Evolutionary conservation across 2,888 invertebrate species (phyloP).

Genomic region (Cheiracanthium punctorium): DNA sequence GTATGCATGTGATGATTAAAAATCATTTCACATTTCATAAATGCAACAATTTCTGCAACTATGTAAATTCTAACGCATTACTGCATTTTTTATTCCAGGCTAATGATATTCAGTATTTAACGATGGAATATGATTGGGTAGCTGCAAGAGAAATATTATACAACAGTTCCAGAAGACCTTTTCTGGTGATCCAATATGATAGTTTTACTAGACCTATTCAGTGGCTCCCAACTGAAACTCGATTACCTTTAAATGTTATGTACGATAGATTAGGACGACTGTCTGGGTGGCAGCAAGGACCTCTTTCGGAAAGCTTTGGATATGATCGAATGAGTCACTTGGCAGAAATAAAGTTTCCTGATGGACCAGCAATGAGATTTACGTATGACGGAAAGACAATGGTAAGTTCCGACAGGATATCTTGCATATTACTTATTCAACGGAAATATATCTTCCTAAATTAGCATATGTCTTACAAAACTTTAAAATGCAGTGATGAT

Average conservation of each 20-base stretch:
- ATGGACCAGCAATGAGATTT: slow-evolving; percentile 92
- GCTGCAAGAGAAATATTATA: slow-evolving; percentile 76
- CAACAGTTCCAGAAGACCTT: slow-evolving; percentile 81
- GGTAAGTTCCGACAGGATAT: too few species aligned
- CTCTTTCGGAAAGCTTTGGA: slow-evolving; percentile 90
- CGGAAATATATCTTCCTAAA: too few species aligned
- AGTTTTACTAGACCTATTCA: slow-evolving; percentile 75
- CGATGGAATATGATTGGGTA: slow-evolving; percentile 87
- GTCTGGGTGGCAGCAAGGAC: slow-evolving; percentile 94
- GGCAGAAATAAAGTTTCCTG: slow-evolving; percentile 92
- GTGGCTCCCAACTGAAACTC: slow-evolving; percentile 81
- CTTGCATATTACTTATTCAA: too few species aligned
- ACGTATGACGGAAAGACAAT: slow-evolving; percentile 85
- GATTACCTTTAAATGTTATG: slow-evolving; percentile 91
- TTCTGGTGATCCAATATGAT: slow-evolving; percentile 77
- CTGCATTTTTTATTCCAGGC: slow-evolving; percentile 78
- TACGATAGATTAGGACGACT: slow-evolving; percentile 93
- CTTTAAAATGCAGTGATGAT: too few species aligned
- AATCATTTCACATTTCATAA: too few species aligned
- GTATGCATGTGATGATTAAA: too few species aligned
- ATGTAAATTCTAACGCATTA: too few species aligned
- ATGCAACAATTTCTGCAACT: too few species aligned
- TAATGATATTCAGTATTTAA: slow-evolving; percentile 92
- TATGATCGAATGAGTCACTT: slow-evolving; percentile 93
- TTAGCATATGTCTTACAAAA: too few species aligned